Evolutionary conservation across 2,797 vertebrate species (phyloP), one percentile per base, ranked within the genome.

Genomic region (Xiphorhynchus erythropygius): DNA sequence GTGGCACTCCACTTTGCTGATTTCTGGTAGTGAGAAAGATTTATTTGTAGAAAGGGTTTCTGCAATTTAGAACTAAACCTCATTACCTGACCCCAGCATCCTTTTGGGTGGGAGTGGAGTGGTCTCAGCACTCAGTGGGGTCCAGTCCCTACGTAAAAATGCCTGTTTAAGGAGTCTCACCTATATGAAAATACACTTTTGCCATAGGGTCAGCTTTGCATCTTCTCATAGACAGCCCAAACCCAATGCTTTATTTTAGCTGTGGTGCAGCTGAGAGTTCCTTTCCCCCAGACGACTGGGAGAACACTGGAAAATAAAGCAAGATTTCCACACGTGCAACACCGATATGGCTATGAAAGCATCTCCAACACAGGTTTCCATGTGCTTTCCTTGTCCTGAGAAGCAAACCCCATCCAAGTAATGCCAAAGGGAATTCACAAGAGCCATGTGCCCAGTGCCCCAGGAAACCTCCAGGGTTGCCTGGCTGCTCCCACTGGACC

Each of bases 371-470:
- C 75, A 75, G 41, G 12, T 37, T 77, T 78, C 60, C 47, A 50
- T 42, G 23, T 27, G 64, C 39, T 69, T 77, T 49, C 52, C 44
- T 75, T 56, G n/a, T 60, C 74, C 74, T 33, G 19, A 82, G 62
- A 59, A 32, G 63, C 22, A 42, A 50, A 57, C 18, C 52, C 44
- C 91, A 70, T 28, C 19, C 49, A 77, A 8, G 18, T 35, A 47
- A 47, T 9, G 24, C 42, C 25, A 60, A 77, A 86, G 42, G n/a
- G 47, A 86, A 46, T 37, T 68, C 33, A 65, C 0, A 0, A 0
- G 5, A 55, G 41, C 59, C 0, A 0, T 4, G 1, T 46, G 28
- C 52, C 24, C 1, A 2, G 37, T 39, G 64, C 57, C 41, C 71
- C 44, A 50, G 78, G 90, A 89, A 57, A 57, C 70, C 46, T 52